phyloP scores from a whole-genome alignment of 2,113 vertebrate genomes.

The Pedionomus torquatus region DNA sequence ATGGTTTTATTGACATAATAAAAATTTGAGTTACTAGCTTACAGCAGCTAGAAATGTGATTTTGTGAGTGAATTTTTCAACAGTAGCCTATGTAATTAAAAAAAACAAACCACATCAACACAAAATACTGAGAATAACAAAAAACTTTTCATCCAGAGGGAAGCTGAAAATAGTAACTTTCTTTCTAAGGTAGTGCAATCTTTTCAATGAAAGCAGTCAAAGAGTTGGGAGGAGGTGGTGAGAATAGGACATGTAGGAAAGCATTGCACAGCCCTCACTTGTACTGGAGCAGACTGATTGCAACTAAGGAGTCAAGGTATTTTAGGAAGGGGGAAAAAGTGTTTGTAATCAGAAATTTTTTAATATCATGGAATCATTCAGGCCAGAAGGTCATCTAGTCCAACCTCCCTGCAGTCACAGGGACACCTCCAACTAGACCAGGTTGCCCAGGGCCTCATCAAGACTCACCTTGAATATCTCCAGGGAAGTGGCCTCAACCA shows the following conservation, averaged over 20 bases:
- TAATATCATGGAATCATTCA: no score
- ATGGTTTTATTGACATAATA: neutral
- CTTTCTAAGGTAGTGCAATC: neutral
- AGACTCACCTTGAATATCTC: no score
- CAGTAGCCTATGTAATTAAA: neutral
- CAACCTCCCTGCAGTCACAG: no score
- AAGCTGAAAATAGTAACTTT: neutral
- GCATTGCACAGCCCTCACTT: neutral
- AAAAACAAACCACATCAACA: neutral
- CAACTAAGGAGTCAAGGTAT: neutral
- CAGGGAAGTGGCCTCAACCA: no score
- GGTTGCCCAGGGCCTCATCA: no score
- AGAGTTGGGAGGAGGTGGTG: neutral
- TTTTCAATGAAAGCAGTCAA: neutral
- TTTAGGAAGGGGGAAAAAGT: neutral
- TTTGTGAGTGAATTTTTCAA: neutral
- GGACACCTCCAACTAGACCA: no score
- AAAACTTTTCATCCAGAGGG: neutral
- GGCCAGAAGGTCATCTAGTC: no score
- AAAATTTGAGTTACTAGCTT: neutral
- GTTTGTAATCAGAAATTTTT: neutral
- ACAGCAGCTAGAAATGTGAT: neutral
- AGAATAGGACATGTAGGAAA: neutral
- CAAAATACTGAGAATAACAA: neutral
- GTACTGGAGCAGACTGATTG: neutral